phyloP scores from a whole-genome alignment of 2,888 invertebrate species.

The Dicroscelio sp. region DNA sequence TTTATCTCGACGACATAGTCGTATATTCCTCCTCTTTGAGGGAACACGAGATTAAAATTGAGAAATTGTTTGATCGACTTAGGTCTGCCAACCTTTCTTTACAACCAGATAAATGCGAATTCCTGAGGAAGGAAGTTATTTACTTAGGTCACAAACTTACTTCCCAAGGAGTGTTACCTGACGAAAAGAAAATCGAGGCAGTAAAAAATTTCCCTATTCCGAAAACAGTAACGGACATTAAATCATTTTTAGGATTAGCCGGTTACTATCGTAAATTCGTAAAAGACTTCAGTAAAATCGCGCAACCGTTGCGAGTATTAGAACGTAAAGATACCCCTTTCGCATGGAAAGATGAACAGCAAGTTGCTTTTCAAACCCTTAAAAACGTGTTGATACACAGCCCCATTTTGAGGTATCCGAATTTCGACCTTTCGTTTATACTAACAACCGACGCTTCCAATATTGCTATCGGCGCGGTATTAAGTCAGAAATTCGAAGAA shows the following conservation, averaged over 20 bases:
- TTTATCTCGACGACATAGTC: constrained; percentile 10
- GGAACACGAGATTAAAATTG: constrained; percentile 70
- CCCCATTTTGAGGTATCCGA: constrained; percentile 68
- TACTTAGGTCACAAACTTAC: constrained; percentile 84
- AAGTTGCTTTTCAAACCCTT: neutral
- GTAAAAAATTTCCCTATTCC: neutral
- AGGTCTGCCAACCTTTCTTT: constrained; percentile 74
- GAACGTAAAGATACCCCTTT: neutral
- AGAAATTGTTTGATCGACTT: constrained; percentile 66
- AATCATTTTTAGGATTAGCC: constrained; percentile 33
- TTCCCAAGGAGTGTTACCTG: constrained; percentile 81
- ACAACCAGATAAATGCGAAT: constrained; percentile 84
- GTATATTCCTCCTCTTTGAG: constrained; percentile 47
- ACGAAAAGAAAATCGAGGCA: neutral
- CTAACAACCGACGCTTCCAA: constrained; percentile 76
- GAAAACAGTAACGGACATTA: neutral
- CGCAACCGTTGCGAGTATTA: constrained; percentile 6
- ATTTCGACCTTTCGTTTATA: constrained; percentile 62
- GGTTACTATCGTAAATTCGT: constrained; percentile 39
- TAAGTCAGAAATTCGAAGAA: constrained; percentile 66
- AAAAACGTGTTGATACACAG: neutral
- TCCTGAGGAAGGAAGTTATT: constrained; percentile 84
- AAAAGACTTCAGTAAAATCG: constrained; percentile 30
- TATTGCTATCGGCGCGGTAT: constrained; percentile 65
- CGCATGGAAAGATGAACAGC: neutral